A percentile compares a stretch with the other conserved stretches of the same genome.
These are phyloP conservation scores for Crocodylus rhombifer DNA, from an alignment of 2,797 vertebrate genomes.

Conservation along the genomic window DNA sequence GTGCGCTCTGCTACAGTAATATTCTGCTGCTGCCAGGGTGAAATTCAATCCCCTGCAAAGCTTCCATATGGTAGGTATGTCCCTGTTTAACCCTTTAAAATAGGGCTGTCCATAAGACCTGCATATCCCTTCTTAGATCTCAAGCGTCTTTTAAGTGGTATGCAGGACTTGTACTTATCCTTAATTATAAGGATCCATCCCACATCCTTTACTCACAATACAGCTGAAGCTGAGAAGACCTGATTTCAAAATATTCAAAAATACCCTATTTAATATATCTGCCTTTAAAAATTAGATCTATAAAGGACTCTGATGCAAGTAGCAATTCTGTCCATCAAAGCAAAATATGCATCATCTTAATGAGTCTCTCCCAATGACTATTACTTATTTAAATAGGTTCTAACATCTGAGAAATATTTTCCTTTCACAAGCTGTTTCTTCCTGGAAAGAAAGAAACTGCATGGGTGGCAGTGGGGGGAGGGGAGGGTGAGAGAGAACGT, in stretches of 20 bases:
- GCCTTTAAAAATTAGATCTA: background rate
- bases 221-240: fast-evolving
- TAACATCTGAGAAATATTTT: conserved; percentile 31
- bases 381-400: conserved; percentile 21
- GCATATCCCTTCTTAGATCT: fast-evolving
- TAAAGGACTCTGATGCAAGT: background rate
- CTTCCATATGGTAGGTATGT: background rate
- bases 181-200: background rate
- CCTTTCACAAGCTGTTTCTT: conserved; percentile 14
- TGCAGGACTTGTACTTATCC: background rate
- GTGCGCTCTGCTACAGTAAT: background rate
- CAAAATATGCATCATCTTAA: background rate
- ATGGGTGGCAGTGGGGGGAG: background rate
- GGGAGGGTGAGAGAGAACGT: too few species aligned
- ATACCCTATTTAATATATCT: background rate
- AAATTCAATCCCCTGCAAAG: background rate
- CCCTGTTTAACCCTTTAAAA: background rate
- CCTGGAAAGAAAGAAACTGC: background rate
- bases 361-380: conserved; percentile 34
- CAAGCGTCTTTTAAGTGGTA: fast-evolving
- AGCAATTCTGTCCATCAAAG: background rate
- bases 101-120: background rate
- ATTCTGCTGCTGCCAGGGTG: background rate
- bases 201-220: background rate
- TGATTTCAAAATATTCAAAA: background rate